Percentiles rank a stretch among this genome's conserved stretches.
Evolutionary conservation across 2,888 invertebrate genomes (phyloP).

Genomic region (Phragmatobia fuliginosa): DNA sequence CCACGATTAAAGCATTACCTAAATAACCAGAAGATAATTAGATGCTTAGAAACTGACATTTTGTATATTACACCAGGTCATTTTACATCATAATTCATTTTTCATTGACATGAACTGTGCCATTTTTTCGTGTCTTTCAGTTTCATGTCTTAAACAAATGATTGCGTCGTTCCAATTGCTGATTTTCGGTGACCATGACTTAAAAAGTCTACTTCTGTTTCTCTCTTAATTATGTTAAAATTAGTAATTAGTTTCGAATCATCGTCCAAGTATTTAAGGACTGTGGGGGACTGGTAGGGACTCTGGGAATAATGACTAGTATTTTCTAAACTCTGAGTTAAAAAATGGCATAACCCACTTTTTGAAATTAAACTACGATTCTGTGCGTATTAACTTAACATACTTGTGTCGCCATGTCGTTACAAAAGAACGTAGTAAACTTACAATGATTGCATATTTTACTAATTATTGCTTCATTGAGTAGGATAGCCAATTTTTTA

Average conservation of each 20-base stretch:
- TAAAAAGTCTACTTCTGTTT: background rate
- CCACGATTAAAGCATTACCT: background rate
- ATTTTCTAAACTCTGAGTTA: background rate
- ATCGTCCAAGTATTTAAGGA: background rate
- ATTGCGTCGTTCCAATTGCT: conserved; percentile 61
- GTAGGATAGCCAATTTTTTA: background rate
- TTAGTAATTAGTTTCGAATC: background rate
- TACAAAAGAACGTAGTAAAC: background rate
- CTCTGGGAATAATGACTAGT: background rate
- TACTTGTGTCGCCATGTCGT: no score
- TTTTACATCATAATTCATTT: background rate
- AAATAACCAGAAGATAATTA: background rate
- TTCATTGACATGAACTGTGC: conserved; percentile 57
- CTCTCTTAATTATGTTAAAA: background rate
- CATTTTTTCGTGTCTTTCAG: conserved; percentile 67
- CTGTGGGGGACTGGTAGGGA: background rate
- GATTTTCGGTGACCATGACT: conserved; percentile 55
- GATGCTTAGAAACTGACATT: background rate
- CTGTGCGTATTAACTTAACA: background rate
- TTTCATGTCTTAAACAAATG: conserved; percentile 70
- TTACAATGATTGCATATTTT: background rate
- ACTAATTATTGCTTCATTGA: background rate
- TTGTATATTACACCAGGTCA: background rate
- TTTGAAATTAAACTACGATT: no score
- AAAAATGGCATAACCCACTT: background rate